These are phyloP conservation scores for Tiliacea citrago DNA, from an alignment of 2,888 invertebrate species.

Conservation along the genomic window DNA sequence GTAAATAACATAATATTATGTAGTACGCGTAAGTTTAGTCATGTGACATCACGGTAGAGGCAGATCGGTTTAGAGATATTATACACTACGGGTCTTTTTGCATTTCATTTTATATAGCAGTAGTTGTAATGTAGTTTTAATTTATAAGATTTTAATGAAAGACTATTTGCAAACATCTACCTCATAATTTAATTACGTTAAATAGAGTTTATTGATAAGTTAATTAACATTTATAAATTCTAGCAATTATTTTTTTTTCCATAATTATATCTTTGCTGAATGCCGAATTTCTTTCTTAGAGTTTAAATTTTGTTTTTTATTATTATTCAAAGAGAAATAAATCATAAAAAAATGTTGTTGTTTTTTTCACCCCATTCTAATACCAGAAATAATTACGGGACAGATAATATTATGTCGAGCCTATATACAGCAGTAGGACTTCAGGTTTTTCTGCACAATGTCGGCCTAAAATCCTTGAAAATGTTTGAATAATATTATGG, in stretches of 20 bases:
- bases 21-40: constrained; percentile 43
- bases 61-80: constrained; percentile 67
- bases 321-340: constrained; percentile 88
- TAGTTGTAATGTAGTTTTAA: constrained; percentile 77
- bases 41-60: constrained; percentile 58
- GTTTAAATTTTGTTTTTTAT: constrained; percentile 88
- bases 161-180: constrained; percentile 90
- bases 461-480: neutral
- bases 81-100: constrained; percentile 78
- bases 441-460: neutral
- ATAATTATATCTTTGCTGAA: constrained; percentile 80
- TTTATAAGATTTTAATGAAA: constrained; percentile 84
- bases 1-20: constrained; percentile 28
- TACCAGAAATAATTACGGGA: neutral
- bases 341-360: constrained; percentile 73
- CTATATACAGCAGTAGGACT: neutral
- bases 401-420: neutral
- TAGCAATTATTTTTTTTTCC: constrained; percentile 81
- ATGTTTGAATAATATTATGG: neutral
- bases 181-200: constrained; percentile 89
- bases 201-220: constrained; percentile 87
- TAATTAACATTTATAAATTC: constrained; percentile 87
- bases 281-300: constrained; percentile 87
- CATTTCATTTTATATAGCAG: constrained; percentile 77
- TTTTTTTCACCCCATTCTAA: constrained; percentile 64